Base-by-base conservation (phyloP, 2,888 invertebrate species). In the Patella pellucida region DNA sequence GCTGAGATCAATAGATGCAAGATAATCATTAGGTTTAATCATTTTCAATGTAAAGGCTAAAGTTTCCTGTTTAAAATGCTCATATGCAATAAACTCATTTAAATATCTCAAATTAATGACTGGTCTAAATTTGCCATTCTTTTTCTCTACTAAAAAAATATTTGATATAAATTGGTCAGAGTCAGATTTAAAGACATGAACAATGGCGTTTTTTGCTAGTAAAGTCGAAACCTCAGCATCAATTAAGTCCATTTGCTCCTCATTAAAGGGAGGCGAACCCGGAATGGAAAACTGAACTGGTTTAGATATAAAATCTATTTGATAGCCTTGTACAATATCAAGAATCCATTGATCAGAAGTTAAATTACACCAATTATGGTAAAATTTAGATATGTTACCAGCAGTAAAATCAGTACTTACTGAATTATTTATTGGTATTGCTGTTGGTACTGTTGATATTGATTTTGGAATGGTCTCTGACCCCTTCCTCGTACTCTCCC, bases 261-360 rank as follows among this genome's bases (percentile, higher is more conserved):
- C 54, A 52, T 52, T 52, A 52, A 52, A 52, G 16, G 12, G 12
- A 15, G 54, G 11, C 5, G 16, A n/a, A 14, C 15, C 56, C n/a
- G 56, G 56, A 14, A 56, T 15, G n/a, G n/a, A 5, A 56, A n/a
- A 56, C 56, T 56, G 56, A 56, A 56, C 5, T 56, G 56, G 56
- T 56, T 56, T 56, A 56, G 56, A 56, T 56, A 56, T 56, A 14
- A 56, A 56, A 56, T 56, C 56, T n/a, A 56, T 56, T 5, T 56
- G 56, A 56, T 56, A 56, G n/a, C 15, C 56, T 14, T 56, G 11
- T 15, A 56, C 56, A n/a, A 56, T 56, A n/a, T 56, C 56, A 5
- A 56, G 56, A 14, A 56, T n/a, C 56, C 56, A 56, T 56, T 56
- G 11, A n/a, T 56, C 56, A 5, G 56, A 5, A 5, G 56, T 56